phyloP scores from a whole-genome alignment of 2,888 invertebrate genomes.

The Cryptus viduatorius region DNA sequence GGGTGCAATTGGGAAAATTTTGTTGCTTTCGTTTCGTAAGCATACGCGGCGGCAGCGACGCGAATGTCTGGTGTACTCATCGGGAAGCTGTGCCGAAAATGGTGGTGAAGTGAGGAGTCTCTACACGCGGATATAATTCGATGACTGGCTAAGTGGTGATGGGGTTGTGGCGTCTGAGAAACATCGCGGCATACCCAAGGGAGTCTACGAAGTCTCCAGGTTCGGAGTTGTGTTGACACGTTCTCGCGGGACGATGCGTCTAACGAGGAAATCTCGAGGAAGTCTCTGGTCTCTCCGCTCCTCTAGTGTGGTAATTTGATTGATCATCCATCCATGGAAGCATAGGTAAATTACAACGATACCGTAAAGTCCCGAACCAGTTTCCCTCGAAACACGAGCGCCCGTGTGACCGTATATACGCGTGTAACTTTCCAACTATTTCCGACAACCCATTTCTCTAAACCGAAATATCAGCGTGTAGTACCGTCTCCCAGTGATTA shows the following conservation, averaged over 20 bases:
- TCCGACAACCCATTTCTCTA: neutral
- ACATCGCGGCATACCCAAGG: constrained; percentile 60
- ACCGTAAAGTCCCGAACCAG: constrained; percentile 34
- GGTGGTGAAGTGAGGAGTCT: neutral
- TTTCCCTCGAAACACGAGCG: constrained; percentile 23
- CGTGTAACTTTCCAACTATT: constrained; percentile 5
- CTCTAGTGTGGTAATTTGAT: constrained; percentile 62
- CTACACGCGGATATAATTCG: constrained; percentile 54
- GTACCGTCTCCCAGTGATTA: neutral
- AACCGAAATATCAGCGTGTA: neutral
- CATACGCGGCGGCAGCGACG: constrained; percentile 2
- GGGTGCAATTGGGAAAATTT: neutral
- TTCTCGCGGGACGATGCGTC: constrained; percentile 72
- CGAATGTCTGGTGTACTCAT: neutral
- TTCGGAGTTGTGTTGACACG: constrained; percentile 71
- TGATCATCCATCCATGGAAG: constrained; percentile 62
- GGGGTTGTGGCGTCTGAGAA: constrained; percentile 52
- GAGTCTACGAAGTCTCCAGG: constrained; percentile 71
- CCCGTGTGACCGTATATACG: neutral
- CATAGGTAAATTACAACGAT: constrained; percentile 58
- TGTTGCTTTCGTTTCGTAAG: neutral
- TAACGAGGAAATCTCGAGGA: constrained; percentile 74
- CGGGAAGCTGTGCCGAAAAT: neutral
- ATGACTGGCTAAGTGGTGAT: constrained; percentile 60
- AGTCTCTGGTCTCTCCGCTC: constrained; percentile 45